Percentiles rank a stretch among this genome's conserved stretches.
Evolutionary conservation across 2,797 vertebrate species (phyloP).

Genomic region (Chaenodraco wilsoni): DNA sequence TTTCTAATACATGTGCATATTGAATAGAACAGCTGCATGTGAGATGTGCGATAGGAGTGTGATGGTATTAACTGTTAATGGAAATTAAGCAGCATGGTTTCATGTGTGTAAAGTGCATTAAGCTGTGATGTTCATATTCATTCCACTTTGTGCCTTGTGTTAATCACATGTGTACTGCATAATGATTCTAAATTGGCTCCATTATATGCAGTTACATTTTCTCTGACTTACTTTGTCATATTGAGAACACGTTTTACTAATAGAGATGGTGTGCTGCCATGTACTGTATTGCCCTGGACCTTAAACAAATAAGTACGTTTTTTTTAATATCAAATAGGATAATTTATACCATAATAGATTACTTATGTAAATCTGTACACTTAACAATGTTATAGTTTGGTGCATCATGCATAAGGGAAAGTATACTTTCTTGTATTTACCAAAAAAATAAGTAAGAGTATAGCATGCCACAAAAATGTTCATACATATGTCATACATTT

Average conservation of each 20-base stretch:
- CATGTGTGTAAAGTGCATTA: conserved; percentile 1
- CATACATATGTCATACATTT: no score
- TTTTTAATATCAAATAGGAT: no score
- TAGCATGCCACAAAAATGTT: no score
- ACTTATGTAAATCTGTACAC: no score
- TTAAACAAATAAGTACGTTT: no score
- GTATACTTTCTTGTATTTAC: no score
- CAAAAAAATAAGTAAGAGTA: no score
- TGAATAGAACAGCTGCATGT: conserved; percentile 39
- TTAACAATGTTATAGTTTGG: no score
- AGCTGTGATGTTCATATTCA: background rate
- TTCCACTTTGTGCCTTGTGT: background rate
- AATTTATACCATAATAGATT: no score
- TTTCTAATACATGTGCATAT: conserved; percentile 16
- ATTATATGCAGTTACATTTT: conserved; percentile 11
- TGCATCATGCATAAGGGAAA: no score
- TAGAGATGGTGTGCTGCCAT: background rate
- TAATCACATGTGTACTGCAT: background rate
- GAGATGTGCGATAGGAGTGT: conserved; percentile 10
- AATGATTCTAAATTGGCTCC: background rate
- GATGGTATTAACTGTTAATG: conserved; percentile 8
- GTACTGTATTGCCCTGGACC: no score
- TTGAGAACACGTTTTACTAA: background rate
- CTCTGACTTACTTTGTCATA: background rate
- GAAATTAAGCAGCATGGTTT: background rate